phyloP scores from a whole-genome alignment of 1,140 invertebrate genomes.

The Eueides isabella region DNA sequence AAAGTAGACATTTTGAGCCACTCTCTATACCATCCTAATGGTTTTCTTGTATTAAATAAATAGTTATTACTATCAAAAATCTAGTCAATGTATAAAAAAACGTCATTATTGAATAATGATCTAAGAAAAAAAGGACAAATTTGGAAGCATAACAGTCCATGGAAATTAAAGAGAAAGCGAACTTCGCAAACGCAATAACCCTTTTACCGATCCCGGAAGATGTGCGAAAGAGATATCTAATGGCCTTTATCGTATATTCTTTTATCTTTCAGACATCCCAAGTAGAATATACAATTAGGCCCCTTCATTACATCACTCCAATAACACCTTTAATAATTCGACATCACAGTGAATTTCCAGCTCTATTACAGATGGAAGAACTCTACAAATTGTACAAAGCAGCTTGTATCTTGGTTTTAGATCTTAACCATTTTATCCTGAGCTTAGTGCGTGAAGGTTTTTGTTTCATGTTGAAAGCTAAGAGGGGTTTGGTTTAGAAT shows the following conservation, averaged over 20 bases:
- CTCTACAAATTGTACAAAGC: constrained; percentile 27
- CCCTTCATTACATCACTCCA: constrained; percentile 79
- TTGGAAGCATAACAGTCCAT: neutral
- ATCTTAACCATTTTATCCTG: constrained; percentile 53
- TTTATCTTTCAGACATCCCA: constrained; percentile 71
- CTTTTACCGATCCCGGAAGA: constrained; percentile 39
- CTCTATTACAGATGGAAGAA: constrained; percentile 21
- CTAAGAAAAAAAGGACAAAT: neutral
- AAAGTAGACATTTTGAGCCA: neutral
- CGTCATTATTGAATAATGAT: neutral
- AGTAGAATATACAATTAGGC: constrained; percentile 77
- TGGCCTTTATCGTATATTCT: constrained; percentile 55
- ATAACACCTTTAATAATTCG: constrained; percentile 73
- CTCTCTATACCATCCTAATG: neutral
- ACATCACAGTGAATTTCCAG: constrained; percentile 32
- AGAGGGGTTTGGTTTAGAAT: constrained; percentile 44
- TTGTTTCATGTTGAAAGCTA: constrained; percentile 73
- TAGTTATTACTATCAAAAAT: neutral
- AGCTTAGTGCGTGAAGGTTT: constrained; percentile 45
- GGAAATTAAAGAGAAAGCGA: neutral
- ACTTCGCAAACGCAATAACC: neutral
- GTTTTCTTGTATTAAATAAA: neutral
- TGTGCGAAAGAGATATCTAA: constrained; percentile 51
- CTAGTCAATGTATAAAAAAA: neutral
- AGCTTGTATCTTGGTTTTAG: constrained; percentile 43